Conservation (phyloP, 1,140 invertebrate genomes). For the Orussus abietinus region DNA sequence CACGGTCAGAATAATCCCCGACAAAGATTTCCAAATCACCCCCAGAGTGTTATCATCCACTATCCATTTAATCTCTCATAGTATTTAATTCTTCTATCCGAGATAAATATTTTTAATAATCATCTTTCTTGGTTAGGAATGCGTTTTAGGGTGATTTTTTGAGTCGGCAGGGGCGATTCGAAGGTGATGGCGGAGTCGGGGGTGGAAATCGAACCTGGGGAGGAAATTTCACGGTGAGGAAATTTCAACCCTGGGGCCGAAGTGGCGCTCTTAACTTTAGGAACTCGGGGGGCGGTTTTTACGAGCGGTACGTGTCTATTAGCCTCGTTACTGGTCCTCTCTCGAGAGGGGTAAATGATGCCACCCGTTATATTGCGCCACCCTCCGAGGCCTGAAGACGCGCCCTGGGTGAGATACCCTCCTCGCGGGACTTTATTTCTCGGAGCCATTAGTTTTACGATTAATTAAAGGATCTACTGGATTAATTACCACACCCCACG, state of each 20-base stretch:
- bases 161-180: background rate
- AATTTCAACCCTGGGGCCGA: too few relatives aligned
- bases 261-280: conserved; percentile 31
- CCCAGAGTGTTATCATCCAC: too few relatives aligned
- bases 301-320: conserved; percentile 48
- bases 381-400: conserved; percentile 27
- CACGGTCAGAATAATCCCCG: too few relatives aligned
- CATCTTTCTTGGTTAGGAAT: background rate
- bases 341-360: conserved; percentile 23
- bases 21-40: too few relatives aligned
- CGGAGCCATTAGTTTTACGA: conserved; percentile 21
- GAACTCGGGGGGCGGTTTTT: conserved; percentile 34
- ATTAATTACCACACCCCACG: conserved; percentile 6
- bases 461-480: conserved; percentile 28
- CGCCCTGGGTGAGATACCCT: conserved; percentile 12
- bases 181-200: background rate
- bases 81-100: too few relatives aligned
- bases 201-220: background rate
- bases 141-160: background rate
- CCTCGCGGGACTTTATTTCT: conserved; percentile 22
- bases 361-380: conserved; percentile 35
- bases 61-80: too few relatives aligned
- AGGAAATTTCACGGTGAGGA: too few relatives aligned
- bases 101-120: too few relatives aligned
- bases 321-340: conserved; percentile 36